Evolutionary conservation across 2,113 vertebrate genomes (phyloP), one percentile per base, ranked within the genome.

Genomic region (Panthera tigris): DNA sequence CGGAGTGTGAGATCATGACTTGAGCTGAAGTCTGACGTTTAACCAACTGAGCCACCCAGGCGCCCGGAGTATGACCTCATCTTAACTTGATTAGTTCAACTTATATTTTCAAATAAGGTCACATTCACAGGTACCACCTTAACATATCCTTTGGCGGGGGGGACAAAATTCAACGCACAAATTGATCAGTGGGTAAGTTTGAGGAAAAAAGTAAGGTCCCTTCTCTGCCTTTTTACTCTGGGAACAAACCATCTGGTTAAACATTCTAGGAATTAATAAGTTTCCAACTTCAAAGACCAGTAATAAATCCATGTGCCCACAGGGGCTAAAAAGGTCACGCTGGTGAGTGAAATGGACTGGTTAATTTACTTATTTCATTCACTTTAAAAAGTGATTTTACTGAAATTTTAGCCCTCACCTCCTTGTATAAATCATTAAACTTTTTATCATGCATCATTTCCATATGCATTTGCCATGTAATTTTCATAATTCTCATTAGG

Each of bases 41-140:
- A 45, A 45, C 45, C 45, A 1, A 45, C 45, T 45, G 45, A 45
- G 45, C 45, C 45, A 45, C 45, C 45, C 45, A 45, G 45, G 45
- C 7, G 45, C 45, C 45, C 45, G 8, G 45, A 45, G 18, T 18
- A 45, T 18, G 4, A 33, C 33, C 23, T 88, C 27, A 1, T 45
- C 23, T 61, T 23, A 71, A 81, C 0, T 31, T 66, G 13, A 57
- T 84, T 83, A 88, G 29, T 29, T 81, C 52, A 23, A 61, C 21
- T 61, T 61, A 23, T 57, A 8, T 93, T 89, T 95, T 23, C 83
- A 86, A 86, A 89, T 65, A 76, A 89, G n/a, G 5, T 96, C 76
- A 90, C 0, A 0, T 25, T 61, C 12, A 45, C 0, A 31, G 2
- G n/a, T 14, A 21, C 14, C 33, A 41, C 14, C 50, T 48, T 57